These are phyloP conservation scores for Benthosema pterotum DNA, from an alignment of 2,797 vertebrate genomes.

Conservation along the genomic window DNA sequence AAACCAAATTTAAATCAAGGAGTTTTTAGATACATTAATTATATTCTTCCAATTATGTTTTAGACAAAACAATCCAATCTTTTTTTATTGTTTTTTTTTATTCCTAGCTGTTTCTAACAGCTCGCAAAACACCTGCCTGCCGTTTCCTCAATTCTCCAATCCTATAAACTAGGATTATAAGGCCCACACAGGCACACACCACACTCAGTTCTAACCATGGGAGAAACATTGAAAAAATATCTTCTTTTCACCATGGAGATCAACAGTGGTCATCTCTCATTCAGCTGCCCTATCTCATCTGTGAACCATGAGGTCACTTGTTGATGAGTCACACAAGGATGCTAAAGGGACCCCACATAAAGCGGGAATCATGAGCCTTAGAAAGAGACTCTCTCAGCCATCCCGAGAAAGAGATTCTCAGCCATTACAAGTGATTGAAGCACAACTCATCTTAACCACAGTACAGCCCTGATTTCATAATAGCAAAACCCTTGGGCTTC, in stretches of 20 bases:
- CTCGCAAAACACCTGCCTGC: constrained; percentile 1
- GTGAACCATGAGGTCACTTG: background rate
- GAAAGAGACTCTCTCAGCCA: constrained; percentile 1
- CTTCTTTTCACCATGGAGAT: constrained; percentile 11
- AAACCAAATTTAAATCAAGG: no score
- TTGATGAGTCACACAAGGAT: background rate
- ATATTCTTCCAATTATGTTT: no score
- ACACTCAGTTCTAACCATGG: constrained; percentile 15
- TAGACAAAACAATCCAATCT: background rate
- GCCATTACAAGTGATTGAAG: constrained; percentile 33
- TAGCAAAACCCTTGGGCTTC: constrained; percentile 59
- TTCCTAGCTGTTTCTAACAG: background rate
- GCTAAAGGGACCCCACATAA: constrained; percentile 11
- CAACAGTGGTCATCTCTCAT: constrained; percentile 10
- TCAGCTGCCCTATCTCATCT: background rate
- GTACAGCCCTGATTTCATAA: constrained; percentile 43
- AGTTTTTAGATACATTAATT: no score
- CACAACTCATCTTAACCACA: constrained; percentile 31
- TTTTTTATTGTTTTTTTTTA: background rate
- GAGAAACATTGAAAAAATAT: background rate
- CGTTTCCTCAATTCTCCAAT: background rate
- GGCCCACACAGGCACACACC: background rate
- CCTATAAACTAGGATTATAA: constrained; percentile 14
- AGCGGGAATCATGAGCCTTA: background rate
- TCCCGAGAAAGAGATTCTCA: constrained; percentile 13